These are phyloP conservation scores for Carterocephalus palaemon DNA, from an alignment of 2,888 invertebrate species.

Conservation along the genomic window DNA sequence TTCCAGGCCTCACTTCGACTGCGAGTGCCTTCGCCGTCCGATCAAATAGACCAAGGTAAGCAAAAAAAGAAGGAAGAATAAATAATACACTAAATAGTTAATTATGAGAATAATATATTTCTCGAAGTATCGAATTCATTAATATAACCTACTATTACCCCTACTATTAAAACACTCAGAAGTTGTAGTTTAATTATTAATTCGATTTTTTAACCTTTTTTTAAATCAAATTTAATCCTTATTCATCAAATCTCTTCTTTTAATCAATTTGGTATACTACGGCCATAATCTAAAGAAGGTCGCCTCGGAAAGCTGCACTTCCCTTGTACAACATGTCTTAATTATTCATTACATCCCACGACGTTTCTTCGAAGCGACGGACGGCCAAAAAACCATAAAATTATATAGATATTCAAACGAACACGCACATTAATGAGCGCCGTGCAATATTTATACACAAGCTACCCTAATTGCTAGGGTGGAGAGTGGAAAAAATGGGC, in stretches of 20 bases:
- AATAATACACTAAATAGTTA: too few relatives aligned
- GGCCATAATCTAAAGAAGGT: constrained; percentile 11
- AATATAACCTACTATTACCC: too few relatives aligned
- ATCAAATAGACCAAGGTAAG: constrained; percentile 73
- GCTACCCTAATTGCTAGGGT: constrained; percentile 79
- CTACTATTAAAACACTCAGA: too few relatives aligned
- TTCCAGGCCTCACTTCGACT: constrained; percentile 71
- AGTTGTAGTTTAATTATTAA: too few relatives aligned
- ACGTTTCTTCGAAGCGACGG: constrained; percentile 57
- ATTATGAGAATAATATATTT: too few relatives aligned
- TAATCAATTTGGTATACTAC: constrained; percentile 1
- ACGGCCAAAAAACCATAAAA: constrained; percentile 64
- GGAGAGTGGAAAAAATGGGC: constrained; percentile 80
- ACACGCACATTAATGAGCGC: constrained; percentile 77
- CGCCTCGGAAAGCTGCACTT: constrained; percentile 44
- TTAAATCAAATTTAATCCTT: too few relatives aligned
- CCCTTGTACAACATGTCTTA: constrained; percentile 64
- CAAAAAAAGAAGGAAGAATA: constrained; percentile 16
- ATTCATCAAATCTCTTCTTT: too few relatives aligned
- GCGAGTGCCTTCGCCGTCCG: constrained; percentile 64
- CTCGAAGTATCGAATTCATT: too few relatives aligned
- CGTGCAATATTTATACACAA: constrained; percentile 79
- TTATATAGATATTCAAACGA: constrained; percentile 68
- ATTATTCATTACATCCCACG: constrained; percentile 72
- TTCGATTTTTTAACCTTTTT: too few relatives aligned